Conservation (phyloP, 2,113 vertebrate species). For the Ornithorhynchus anatinus region DNA sequence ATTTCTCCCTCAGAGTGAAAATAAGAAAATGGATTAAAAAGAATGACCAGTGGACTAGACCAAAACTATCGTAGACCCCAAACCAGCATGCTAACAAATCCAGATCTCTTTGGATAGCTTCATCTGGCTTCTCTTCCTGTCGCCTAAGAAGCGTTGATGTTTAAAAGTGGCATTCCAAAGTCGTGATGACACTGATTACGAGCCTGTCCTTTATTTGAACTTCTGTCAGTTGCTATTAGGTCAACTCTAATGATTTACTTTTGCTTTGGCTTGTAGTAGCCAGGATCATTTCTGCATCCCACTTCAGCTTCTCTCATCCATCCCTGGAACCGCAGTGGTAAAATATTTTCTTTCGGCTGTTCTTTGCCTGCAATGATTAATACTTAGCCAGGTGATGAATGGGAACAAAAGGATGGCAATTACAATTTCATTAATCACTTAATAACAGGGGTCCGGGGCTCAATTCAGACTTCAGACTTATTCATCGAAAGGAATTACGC, state of each 20-base stretch:
- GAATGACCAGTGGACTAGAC: too few relatives aligned
- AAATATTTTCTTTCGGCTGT: slow-evolving; percentile 51
- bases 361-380: slow-evolving; percentile 66
- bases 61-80: too few relatives aligned
- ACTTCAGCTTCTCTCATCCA: slow-evolving; percentile 22
- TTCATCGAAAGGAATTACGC: slow-evolving; percentile 73
- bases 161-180: too few relatives aligned
- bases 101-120: too few relatives aligned
- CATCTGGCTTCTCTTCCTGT: too few relatives aligned
- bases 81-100: too few relatives aligned
- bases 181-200: slow-evolving; percentile 15
- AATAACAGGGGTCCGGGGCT: slow-evolving; percentile 78
- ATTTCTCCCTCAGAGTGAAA: too few relatives aligned
- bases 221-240: slow-evolving; percentile 7
- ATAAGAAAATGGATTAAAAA: too few relatives aligned
- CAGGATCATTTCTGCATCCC: slow-evolving; percentile 11
- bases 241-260: slow-evolving; percentile 43
- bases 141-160: too few relatives aligned
- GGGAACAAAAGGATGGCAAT: slow-evolving; percentile 69
- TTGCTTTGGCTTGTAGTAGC: slow-evolving; percentile 18
- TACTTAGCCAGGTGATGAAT: slow-evolving; percentile 69
- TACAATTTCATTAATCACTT: slow-evolving; percentile 83
- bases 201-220: slow-evolving; percentile 46
- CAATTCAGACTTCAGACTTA: slow-evolving; percentile 74
- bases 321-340: not conserved